A percentile compares a stretch with the other conserved stretches of the same genome.
Evolutionary conservation across 2,797 vertebrate species (phyloP).

Genomic region (Gephyroberyx darwinii): DNA sequence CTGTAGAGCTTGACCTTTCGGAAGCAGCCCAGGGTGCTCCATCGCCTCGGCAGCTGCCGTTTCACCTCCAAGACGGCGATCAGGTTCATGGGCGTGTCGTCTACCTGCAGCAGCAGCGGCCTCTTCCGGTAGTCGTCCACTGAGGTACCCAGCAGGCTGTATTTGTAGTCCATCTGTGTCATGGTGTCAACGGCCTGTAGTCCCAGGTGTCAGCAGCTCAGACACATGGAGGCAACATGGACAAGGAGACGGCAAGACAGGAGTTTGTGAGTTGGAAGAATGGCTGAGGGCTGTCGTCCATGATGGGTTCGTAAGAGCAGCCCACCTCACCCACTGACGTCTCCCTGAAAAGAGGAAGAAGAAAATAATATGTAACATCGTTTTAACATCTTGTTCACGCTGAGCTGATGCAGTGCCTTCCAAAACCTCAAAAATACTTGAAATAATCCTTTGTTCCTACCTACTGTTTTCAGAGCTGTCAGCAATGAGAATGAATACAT

Average conservation of each 20-base stretch:
- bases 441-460: background rate
- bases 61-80: constrained; percentile 88
- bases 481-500: background rate
- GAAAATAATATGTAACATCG: background rate
- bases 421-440: background rate
- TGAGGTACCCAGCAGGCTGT: constrained; percentile 74
- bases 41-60: constrained; percentile 79
- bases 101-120: constrained; percentile 77
- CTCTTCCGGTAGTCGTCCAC: constrained; percentile 75
- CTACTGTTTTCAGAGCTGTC: background rate
- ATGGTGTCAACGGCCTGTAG: constrained; percentile 50
- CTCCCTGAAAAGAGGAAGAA: constrained; percentile 33
- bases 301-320: constrained; percentile 55
- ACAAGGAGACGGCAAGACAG: constrained; percentile 24
- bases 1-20: constrained; percentile 87
- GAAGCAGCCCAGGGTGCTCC: constrained; percentile 74
- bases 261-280: constrained; percentile 5
- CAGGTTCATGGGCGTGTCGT: constrained; percentile 86
- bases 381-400: background rate
- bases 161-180: constrained; percentile 80
- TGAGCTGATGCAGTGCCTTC: constrained; percentile 10
- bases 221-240: constrained; percentile 30
- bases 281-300: constrained; percentile 51
- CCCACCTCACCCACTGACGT: constrained; percentile 52
- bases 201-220: constrained; percentile 52